phyloP scores from a whole-genome alignment of 2,113 vertebrate genomes.

The Agapornis roseicollis region DNA sequence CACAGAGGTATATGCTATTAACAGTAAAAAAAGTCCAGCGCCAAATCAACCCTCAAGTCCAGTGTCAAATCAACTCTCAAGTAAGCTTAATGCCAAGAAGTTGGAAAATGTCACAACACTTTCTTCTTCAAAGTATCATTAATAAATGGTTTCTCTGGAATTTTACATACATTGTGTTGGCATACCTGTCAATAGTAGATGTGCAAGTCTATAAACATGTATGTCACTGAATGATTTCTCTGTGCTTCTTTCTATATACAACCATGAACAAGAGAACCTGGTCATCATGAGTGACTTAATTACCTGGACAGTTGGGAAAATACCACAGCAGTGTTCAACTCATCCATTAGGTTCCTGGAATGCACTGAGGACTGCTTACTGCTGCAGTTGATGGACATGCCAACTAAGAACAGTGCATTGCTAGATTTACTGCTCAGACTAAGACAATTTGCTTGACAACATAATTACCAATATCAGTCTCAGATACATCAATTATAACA shows the following conservation, averaged over 20 bases:
- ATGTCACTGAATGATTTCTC: not conserved
- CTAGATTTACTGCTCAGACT: not conserved
- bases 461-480: not conserved
- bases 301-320: not conserved
- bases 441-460: not conserved
- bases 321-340: not conserved
- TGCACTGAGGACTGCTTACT: not conserved
- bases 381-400: not conserved
- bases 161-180: not conserved
- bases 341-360: not conserved
- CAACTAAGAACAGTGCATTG: not conserved
- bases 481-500: not conserved
- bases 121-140: not conserved
- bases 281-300: not conserved
- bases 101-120: not conserved
- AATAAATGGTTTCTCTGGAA: not conserved
- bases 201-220: not conserved
- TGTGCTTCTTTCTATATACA: not conserved
- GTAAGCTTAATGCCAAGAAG: not conserved
- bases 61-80: not conserved
- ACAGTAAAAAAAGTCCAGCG: not conserved
- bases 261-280: not conserved
- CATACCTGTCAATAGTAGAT: not conserved
- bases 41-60: not conserved
- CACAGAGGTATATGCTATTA: not conserved